Base-by-base conservation (phyloP, 2,888 invertebrate species). In the Nebria brevicollis region DNA sequence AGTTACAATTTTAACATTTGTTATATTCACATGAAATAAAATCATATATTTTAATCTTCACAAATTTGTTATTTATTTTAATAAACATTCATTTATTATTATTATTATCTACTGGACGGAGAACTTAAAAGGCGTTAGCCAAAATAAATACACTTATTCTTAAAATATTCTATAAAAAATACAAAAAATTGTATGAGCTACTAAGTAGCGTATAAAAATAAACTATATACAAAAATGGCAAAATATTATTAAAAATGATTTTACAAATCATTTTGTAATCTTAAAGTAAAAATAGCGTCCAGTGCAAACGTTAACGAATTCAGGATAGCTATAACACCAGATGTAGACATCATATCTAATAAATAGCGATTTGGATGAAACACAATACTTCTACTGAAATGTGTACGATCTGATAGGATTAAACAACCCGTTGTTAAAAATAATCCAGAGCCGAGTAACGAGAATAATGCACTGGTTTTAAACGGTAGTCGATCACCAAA, bases 371-470 rank as follows among this genome's bases (percentile, higher is more conserved):
- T 92, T 11, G 94, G 93, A 84, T 92, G 92, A 84, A 92, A 90
- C 78, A 89, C 87, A 82, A 90, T 88, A 84, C 90, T 89, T 84
- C 90, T 90, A 80, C 89, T 88, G 75, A 88, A 86, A 81, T 89
- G 87, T 41, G 88, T 83, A 83, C 87, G 86, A 83, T 89, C 89
- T 81, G 89, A 87, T 83, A 94, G 91, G 78, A 94, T 91, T 81
- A 94, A 90, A 83, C 92, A 92, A 43, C 92, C 94, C 0, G 94
- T 92, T 0, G 93, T 91, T 4, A 93, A 89, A 86, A 93, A 93
- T 87, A 94, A 89, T 70, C 93, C 88, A 25, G 92, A 91, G 0
- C 93, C 94, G 54, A 92, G 86, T 4, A 92, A 86, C 0, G 93
- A 91, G 87, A 94, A 94, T 2, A 93, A 89, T 72, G 93, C 89